Percentiles rank a stretch among this genome's conserved stretches.
These are phyloP conservation scores for Epinephelus awoara DNA, from an alignment of 2,797 vertebrate species.

Conservation along the genomic window DNA sequence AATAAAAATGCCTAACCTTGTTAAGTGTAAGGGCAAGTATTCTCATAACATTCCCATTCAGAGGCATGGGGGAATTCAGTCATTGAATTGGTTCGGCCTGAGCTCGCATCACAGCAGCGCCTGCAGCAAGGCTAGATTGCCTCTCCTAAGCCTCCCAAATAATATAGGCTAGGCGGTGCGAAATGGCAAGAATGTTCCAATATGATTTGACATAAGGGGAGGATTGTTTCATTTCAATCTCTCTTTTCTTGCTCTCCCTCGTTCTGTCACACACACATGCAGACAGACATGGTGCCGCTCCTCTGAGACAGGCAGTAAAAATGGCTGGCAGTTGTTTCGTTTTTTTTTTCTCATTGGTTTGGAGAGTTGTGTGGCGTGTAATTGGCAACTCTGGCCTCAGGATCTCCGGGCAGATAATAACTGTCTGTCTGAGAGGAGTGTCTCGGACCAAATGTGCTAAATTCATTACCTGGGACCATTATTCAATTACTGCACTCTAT, in stretches of 20 bases:
- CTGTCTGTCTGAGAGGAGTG: conserved; percentile 61
- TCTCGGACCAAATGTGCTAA: conserved; percentile 72
- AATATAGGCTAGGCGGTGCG: conserved; percentile 63
- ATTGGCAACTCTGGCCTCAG: conserved; percentile 66
- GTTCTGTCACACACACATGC: conserved; percentile 34
- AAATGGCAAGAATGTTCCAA: conserved; percentile 84
- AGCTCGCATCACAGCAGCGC: conserved; percentile 62
- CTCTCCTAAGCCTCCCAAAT: conserved; percentile 67
- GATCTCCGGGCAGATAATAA: conserved; percentile 73
- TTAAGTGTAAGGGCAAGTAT: conserved; percentile 71
- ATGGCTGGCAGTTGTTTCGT: conserved; percentile 54
- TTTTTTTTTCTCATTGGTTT: conserved; percentile 47
- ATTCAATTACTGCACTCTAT: conserved; percentile 74
- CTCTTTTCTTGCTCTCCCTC: conserved; percentile 18
- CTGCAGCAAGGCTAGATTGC: conserved; percentile 76
- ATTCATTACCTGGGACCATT: conserved; percentile 77
- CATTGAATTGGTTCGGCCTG: conserved; percentile 59
- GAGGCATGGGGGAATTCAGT: conserved; percentile 67
- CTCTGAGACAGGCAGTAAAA: conserved; percentile 62
- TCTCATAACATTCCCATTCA: conserved; percentile 69
- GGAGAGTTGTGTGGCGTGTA: conserved; percentile 64
- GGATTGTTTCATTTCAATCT: conserved; percentile 77
- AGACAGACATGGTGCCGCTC: conserved; percentile 44
- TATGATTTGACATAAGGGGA: conserved; percentile 79
- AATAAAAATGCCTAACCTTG: conserved; percentile 80